A percentile compares a stretch with the other conserved stretches of the same genome.
Evolutionary conservation across 2,888 invertebrate genomes (phyloP).

Genomic region (Brenthis ino): DNA sequence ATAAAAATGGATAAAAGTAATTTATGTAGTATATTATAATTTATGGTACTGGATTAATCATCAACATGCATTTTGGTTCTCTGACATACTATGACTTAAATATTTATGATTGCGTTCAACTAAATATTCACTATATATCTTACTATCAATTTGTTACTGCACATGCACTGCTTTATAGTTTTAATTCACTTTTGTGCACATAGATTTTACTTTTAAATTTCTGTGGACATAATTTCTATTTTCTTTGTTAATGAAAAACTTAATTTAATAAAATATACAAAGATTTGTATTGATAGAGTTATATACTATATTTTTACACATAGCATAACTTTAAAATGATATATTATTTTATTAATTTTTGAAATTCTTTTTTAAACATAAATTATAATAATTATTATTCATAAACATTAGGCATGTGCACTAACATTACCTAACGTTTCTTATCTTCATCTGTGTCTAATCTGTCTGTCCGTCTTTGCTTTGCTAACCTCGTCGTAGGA

Average conservation of each 20-base stretch:
- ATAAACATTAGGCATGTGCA: slow-evolving; percentile 51
- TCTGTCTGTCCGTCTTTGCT: slow-evolving; percentile 66
- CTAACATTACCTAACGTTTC: slow-evolving; percentile 49
- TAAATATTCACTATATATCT: slow-evolving; percentile 30
- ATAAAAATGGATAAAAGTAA: neutral
- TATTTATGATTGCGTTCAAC: slow-evolving; percentile 7
- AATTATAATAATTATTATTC: neutral
- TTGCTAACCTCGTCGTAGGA: slow-evolving; percentile 77
- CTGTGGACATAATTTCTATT: no score
- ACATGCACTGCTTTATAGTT: slow-evolving; percentile 45
- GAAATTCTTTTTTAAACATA: neutral
- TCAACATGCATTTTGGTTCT: neutral
- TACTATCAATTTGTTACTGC: slow-evolving; percentile 47
- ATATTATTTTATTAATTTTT: neutral
- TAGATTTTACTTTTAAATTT: neutral
- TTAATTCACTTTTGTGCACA: slow-evolving; percentile 28
- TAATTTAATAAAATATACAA: no score
- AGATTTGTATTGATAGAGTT: no score
- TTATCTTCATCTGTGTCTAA: slow-evolving; percentile 66
- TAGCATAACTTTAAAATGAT: no score
- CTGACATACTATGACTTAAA: slow-evolving; percentile 12
- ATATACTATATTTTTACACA: no score
- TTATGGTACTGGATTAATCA: neutral
- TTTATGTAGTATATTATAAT: neutral
- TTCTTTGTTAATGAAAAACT: no score